Conservation (phyloP, 1,140 invertebrate species). For the Brachionus manjavacas region DNA sequence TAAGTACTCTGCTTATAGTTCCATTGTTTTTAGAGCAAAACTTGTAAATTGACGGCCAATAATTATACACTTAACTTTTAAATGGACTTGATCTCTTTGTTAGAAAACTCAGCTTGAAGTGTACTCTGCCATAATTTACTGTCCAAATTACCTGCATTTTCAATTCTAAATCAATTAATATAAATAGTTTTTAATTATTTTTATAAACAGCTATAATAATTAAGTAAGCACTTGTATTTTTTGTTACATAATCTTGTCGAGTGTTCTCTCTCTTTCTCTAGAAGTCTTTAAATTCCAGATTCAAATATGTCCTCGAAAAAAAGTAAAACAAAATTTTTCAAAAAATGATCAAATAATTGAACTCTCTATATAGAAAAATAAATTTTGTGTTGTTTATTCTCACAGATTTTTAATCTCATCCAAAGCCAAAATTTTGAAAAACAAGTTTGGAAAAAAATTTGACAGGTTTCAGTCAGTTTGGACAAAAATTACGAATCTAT, state of each 20-base stretch:
- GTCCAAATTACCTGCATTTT: background rate
- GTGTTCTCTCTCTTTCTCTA: background rate
- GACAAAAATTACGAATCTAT: background rate
- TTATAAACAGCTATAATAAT: background rate
- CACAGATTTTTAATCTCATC: background rate
- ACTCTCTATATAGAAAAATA: too few relatives aligned
- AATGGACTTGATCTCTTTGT: constrained; percentile 2
- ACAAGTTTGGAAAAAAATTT: background rate
- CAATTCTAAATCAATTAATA: background rate
- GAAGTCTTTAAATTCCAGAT: too few relatives aligned
- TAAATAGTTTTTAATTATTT: background rate
- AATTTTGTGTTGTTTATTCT: background rate
- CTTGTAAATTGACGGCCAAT: constrained; percentile 10
- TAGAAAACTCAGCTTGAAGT: constrained; percentile 14
- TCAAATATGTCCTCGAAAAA: too few relatives aligned
- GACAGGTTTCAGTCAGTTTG: background rate
- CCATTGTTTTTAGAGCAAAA: constrained; percentile 7
- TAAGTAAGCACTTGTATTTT: background rate
- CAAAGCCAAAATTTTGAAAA: background rate
- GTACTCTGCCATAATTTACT: background rate
- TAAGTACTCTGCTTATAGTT: background rate
- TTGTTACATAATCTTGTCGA: background rate
- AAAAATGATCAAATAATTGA: too few relatives aligned
- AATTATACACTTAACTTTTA: constrained; percentile 5
- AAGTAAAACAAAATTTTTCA: too few relatives aligned